A percentile compares a stretch with the other conserved stretches of the same genome.
phyloP scores from a whole-genome alignment of 2,797 vertebrate species.

The Hippoglossus hippoglossus region DNA sequence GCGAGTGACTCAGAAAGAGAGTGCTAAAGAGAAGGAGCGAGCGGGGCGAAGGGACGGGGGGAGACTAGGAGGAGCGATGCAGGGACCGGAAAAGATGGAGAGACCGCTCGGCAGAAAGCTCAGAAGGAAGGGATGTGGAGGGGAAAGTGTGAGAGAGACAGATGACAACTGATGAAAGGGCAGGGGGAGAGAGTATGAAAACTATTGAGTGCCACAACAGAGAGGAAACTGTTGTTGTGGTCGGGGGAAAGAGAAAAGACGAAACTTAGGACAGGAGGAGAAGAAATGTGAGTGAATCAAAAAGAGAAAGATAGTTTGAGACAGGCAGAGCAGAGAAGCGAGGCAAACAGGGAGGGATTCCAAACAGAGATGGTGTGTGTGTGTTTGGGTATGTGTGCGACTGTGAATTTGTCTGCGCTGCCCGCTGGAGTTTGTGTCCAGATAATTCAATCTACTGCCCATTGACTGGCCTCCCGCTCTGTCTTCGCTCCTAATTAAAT shows the following conservation, averaged over 20 bases:
- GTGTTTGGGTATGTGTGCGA: slow-evolving; percentile 23
- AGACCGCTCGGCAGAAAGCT: slow-evolving; percentile 47
- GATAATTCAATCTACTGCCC: slow-evolving; percentile 86
- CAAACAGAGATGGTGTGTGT: slow-evolving; percentile 54
- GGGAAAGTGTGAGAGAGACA: slow-evolving; percentile 25
- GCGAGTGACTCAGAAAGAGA: slow-evolving; percentile 65
- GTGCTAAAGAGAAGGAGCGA: slow-evolving; percentile 43
- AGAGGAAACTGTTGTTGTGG: slow-evolving; percentile 54
- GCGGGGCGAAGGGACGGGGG: slow-evolving; percentile 31
- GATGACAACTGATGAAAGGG: slow-evolving; percentile 65
- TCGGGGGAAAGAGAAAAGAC: slow-evolving; percentile 7
- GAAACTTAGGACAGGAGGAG: slow-evolving; percentile 40
- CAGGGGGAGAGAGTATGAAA: slow-evolving; percentile 41
- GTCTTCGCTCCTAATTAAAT: slow-evolving; percentile 87
- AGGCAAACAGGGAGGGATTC: slow-evolving; percentile 67
- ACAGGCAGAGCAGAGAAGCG: slow-evolving; percentile 55
- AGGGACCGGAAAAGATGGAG: slow-evolving; percentile 47
- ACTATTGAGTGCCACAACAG: slow-evolving; percentile 53
- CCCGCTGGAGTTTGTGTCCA: slow-evolving; percentile 73
- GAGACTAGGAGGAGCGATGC: slow-evolving; percentile 27
- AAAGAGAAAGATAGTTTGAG: slow-evolving; percentile 53
- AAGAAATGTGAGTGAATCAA: slow-evolving; percentile 42
- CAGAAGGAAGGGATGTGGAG: slow-evolving; percentile 24
- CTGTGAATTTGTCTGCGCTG: slow-evolving; percentile 64
- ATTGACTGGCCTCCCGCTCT: slow-evolving; percentile 81